phyloP scores from a whole-genome alignment of 2,797 vertebrate species.

The Tarsius wallacei region DNA sequence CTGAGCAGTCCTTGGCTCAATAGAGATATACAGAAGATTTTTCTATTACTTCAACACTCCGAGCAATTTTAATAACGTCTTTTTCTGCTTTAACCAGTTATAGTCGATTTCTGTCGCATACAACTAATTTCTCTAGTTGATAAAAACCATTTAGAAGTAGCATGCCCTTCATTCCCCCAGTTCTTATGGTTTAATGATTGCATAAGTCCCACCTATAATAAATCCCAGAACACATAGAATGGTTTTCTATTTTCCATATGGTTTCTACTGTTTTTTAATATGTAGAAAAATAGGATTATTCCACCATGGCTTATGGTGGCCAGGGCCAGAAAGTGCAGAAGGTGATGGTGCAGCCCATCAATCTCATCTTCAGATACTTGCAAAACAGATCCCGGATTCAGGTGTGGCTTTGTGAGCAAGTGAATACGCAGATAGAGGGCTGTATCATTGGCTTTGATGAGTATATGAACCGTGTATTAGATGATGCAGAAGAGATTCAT shows the following conservation, averaged over 20 bases:
- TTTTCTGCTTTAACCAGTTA: slow-evolving; percentile 31
- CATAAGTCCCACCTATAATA: background rate
- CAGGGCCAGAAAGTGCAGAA: no score
- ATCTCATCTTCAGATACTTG: no score
- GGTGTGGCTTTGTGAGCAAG: no score
- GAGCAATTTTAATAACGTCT: background rate
- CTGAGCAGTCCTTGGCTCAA: background rate
- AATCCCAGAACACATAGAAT: background rate
- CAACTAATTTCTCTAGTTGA: background rate
- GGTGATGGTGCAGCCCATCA: no score
- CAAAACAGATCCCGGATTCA: no score
- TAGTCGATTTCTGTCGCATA: background rate
- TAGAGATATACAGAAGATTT: background rate
- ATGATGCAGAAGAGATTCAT: no score
- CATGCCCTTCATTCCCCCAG: background rate
- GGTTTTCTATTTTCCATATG: background rate
- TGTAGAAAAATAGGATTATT: no score
- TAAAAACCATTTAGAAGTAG: slow-evolving; percentile 8
- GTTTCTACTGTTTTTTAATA: background rate
- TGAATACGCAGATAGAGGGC: no score
- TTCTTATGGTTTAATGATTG: background rate
- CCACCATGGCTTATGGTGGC: no score
- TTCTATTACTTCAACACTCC: background rate
- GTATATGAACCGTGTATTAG: no score
- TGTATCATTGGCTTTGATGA: no score